Percentiles rank a stretch among this genome's conserved stretches.
These are phyloP conservation scores for Congeria kusceri DNA, from an alignment of 2,888 invertebrate species.

Conservation along the genomic window DNA sequence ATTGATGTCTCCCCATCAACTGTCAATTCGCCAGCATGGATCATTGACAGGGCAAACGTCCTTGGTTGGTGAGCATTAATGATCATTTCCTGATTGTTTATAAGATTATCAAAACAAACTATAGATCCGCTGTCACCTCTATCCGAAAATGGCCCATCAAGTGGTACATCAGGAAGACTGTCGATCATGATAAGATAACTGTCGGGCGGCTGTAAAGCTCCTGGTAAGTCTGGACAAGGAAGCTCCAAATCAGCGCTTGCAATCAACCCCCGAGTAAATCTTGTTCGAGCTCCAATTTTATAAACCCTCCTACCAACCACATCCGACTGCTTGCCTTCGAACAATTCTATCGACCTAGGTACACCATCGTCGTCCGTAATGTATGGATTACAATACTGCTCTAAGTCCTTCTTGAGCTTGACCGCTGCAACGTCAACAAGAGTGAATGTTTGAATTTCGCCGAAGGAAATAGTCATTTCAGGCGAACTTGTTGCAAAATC, in stretches of 20 bases:
- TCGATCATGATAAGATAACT: conserved; percentile 32
- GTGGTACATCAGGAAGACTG: conserved; percentile 8
- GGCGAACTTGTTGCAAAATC: conserved; percentile 20
- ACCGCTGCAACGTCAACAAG: conserved; percentile 48
- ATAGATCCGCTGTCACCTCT: conserved; percentile 31
- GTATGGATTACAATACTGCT: conserved; percentile 12
- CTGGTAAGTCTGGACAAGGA: not conserved
- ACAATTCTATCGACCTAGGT: not conserved
- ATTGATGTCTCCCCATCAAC: not conserved
- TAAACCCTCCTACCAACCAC: conserved; percentile 18
- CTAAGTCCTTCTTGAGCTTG: not conserved
- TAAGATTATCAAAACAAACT: conserved; percentile 16
- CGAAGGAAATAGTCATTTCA: conserved; percentile 9
- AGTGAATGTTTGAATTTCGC: not conserved
- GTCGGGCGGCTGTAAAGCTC: not conserved
- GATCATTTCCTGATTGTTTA: not conserved
- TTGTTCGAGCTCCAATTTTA: conserved; percentile 34
- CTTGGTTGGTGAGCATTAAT: not conserved
- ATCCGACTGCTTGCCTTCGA: conserved; percentile 1
- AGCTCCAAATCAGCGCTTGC: conserved; percentile 26
- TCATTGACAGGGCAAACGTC: not conserved
- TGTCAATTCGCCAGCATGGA: not conserved
- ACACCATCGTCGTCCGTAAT: conserved; percentile 38
- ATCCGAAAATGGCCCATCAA: conserved; percentile 8
- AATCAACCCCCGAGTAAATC: conserved; percentile 30